These are phyloP conservation scores for Pantelozetes paolii DNA, from an alignment of 2,888 invertebrate species.

Conservation along the genomic window DNA sequence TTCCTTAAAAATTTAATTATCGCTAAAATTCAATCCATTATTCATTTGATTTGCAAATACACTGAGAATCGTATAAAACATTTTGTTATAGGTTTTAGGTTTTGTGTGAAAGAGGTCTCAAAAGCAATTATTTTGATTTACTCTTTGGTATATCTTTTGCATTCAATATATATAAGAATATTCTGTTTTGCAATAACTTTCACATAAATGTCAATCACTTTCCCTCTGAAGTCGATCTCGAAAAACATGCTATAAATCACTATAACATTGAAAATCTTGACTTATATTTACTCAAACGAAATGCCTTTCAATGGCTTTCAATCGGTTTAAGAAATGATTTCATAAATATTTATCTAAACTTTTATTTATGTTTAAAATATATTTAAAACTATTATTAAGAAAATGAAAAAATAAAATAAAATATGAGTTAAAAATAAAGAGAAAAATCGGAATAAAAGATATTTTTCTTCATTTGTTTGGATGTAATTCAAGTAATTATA, in stretches of 20 bases:
- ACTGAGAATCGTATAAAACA: background rate
- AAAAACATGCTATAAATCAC: background rate
- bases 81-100: background rate
- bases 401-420: background rate
- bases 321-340: background rate
- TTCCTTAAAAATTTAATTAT: conserved; percentile 15
- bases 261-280: conserved; percentile 18
- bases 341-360: background rate
- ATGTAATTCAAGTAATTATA: background rate
- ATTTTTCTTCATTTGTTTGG: background rate
- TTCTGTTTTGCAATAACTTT: conserved; percentile 10
- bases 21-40: conserved; percentile 6
- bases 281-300: conserved; percentile 27
- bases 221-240: background rate
- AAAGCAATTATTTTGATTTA: conserved; percentile 23
- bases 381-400: conserved; percentile 1
- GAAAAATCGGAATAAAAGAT: background rate
- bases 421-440: background rate
- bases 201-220: conserved; percentile 25
- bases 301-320: background rate
- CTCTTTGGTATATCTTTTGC: background rate
- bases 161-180: background rate
- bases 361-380: background rate
- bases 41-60: background rate
- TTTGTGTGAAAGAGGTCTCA: background rate